These are phyloP conservation scores for Plebejus argus DNA, from an alignment of 2,888 invertebrate species.

Conservation along the genomic window DNA sequence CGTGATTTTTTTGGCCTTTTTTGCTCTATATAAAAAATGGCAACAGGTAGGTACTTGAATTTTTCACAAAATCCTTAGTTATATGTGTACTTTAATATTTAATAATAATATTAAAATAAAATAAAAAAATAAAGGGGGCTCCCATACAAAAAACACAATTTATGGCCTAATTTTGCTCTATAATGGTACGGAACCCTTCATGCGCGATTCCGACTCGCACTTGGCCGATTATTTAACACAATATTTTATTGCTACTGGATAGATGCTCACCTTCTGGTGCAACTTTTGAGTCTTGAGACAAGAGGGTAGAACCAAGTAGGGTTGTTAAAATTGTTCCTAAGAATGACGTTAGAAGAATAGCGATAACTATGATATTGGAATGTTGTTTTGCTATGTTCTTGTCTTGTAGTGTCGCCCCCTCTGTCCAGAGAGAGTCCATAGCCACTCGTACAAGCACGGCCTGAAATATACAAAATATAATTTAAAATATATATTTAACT, in stretches of 20 bases:
- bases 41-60: no score
- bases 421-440: conserved; percentile 65
- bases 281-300: conserved; percentile 64
- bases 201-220: no score
- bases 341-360: conserved; percentile 67
- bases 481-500: background rate
- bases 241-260: background rate
- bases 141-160: no score
- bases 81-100: no score
- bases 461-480: conserved; percentile 47
- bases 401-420: conserved; percentile 58
- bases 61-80: no score
- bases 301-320: conserved; percentile 65
- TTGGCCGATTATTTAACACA: no score
- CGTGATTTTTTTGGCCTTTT: no score
- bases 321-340: conserved; percentile 68
- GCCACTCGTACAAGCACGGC: conserved; percentile 73
- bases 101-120: no score
- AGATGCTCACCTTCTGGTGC: conserved; percentile 62
- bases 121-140: no score
- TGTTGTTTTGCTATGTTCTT: conserved; percentile 63
- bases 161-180: no score
- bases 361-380: conserved; percentile 74
- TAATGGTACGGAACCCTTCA: no score
- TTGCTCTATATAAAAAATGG: no score